Evolutionary conservation across 1,140 invertebrate species (phyloP), one percentile per base, ranked within the genome.

Genomic region (Macrostomum lignano): DNA sequence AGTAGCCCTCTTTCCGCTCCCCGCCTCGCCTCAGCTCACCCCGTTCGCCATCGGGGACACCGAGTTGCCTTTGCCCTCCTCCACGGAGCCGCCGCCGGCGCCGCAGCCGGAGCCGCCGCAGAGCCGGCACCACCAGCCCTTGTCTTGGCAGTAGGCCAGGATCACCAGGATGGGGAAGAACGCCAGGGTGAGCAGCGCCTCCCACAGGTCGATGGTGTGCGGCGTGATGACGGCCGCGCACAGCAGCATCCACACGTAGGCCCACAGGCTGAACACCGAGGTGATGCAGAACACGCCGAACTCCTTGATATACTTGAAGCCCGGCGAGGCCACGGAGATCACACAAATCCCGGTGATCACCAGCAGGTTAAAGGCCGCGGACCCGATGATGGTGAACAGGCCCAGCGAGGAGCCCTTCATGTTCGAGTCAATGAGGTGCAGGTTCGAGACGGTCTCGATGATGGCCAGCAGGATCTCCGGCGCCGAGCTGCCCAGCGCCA

Each of bases 181-280:
- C 0, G 58, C 41, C 9, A 69, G 56, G 0, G 67, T 70, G 3
- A 68, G 37, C 17, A 59, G 49, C 3, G 66, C 65, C 45, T 70
- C 67, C 66, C 66, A 69, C 1, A 63, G 25, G 24, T 65, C 62
- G 4, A 67, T 58, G n/a, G n/a, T n/a, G n/a, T n/a, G n/a, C n/a
- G n/a, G n/a, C n/a, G n/a, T n/a, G n/a, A n/a, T n/a, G n/a, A n/a
- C n/a, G n/a, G n/a, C n/a, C n/a, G n/a, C n/a, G n/a, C n/a, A n/a
- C n/a, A 54, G 6, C 21, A 50, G 39, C 46, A 54, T 46, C 61
- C 61, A 63, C 15, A 64, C 35, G 40, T 63, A 64, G 4, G 62
- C 61, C 41, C 53, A 61, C 23, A 61, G 47, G 2, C 55, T 58
- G 55, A 59, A 64, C 13, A 48, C 31, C 4, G 51, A 40, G n/a